Base-by-base conservation (phyloP, 2,113 vertebrate species). In the Psittacara wagleri region DNA sequence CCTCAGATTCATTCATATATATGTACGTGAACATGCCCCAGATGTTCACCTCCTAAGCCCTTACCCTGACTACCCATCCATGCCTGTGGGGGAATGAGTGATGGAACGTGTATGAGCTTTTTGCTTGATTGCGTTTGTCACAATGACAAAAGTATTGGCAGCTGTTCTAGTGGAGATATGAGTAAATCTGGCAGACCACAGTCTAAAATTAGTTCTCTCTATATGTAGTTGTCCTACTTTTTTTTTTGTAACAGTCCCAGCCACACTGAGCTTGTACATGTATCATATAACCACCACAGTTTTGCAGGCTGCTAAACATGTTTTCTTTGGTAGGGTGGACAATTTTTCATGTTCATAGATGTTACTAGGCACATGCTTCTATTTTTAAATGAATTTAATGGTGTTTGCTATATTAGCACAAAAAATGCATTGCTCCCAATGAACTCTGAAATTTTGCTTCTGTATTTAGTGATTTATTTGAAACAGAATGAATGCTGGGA, bases 71-170 rank as follows among this genome's bases (percentile, higher is more conserved):
- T 83, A 63, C 11, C 18, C 62, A 86, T 29, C 39, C 17, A 57
- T 41, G 46, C 23, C 55, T 1, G 51, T 43, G 49, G 57, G 67
- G 87, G 52, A 74, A 91, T 73, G 10, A 35, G 63, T 76, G 81
- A 48, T 22, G 39, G 52, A 85, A 94, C 12, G 31, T 66, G 12
- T 29, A 68, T 49, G 48, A 74, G 27, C 19, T 86, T 78, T 88
- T 89, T 19, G 17, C 55, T 83, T 5, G 13, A 64, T 86, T 78
- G 12, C 48, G 7, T 90, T 96, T 96, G 31, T 88, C 83, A 79
- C 57, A 54, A 76, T 95, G 88, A 88, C 66, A 94, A 82, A 82
- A 82, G 41, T 80, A 85, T 83, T 96, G 83, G 83, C 95, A 94
- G 43, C 33, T 84, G n/a, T 91, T 77, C 80, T 73, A 91, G 69